Evolutionary conservation across 2,888 invertebrate genomes (phyloP).

Genomic region (Volucella zonaria): DNA sequence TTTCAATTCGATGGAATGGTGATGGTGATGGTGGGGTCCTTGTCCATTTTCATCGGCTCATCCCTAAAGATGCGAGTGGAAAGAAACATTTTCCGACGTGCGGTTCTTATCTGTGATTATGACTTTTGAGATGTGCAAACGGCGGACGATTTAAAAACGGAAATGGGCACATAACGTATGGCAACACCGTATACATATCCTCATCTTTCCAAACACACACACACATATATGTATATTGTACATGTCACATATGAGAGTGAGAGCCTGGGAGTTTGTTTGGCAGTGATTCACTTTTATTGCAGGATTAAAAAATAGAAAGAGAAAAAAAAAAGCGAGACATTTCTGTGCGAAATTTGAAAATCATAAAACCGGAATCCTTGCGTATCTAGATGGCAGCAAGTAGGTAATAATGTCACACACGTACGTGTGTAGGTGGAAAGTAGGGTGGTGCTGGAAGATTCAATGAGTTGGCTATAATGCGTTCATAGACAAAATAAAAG

Average conservation of each 20-base stretch:
- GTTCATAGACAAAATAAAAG: constrained; percentile 59
- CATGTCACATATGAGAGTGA: not conserved
- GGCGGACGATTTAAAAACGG: constrained; percentile 73
- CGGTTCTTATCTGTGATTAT: constrained; percentile 72
- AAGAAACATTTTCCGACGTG: constrained; percentile 32
- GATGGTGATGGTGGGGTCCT: not conserved
- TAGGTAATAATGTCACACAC: constrained; percentile 65
- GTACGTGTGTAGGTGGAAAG: constrained; percentile 10
- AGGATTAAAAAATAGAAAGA: constrained; percentile 58
- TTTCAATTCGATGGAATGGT: constrained; percentile 5
- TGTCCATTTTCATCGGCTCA: constrained; percentile 16
- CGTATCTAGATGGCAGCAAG: constrained; percentile 61
- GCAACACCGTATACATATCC: constrained; percentile 26
- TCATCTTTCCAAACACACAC: constrained; percentile 17
- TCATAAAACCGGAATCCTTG: constrained; percentile 58
- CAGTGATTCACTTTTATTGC: constrained; percentile 74
- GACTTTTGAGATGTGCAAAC: constrained; percentile 71
- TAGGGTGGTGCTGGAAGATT: constrained; percentile 22
- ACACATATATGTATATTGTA: not conserved
- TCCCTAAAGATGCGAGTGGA: constrained; percentile 41
- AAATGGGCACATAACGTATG: constrained; percentile 72
- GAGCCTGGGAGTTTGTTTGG: constrained; percentile 25
- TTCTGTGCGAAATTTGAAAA: constrained; percentile 67
- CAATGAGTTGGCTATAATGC: constrained; percentile 69
- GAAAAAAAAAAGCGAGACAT: constrained; percentile 12